phyloP scores from a whole-genome alignment of 2,888 invertebrate genomes.

The Drepanosiphum platanoidis region DNA sequence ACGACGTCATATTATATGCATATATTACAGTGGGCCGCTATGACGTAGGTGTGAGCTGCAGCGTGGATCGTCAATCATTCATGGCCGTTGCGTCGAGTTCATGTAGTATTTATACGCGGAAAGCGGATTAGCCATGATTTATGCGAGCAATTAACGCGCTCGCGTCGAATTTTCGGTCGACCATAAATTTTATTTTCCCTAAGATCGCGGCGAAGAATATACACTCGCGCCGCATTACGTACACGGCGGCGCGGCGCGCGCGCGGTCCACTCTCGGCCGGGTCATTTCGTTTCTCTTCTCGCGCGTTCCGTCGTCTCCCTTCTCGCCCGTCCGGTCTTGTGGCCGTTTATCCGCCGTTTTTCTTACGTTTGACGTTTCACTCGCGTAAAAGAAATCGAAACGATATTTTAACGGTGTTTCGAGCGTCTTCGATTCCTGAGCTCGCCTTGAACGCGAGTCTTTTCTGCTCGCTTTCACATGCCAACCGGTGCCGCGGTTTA shows the following conservation, averaged over 20 bases:
- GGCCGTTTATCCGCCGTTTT: no score
- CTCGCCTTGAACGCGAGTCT: no score
- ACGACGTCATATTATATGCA: no score
- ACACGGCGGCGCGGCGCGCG: neutral
- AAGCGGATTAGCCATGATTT: constrained; percentile 27
- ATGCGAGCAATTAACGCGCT: constrained; percentile 28
- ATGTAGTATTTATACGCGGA: constrained; percentile 31
- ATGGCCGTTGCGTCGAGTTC: neutral
- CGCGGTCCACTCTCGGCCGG: neutral
- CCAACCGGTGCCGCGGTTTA: no score
- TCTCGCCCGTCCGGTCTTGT: no score
- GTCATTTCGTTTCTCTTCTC: neutral
- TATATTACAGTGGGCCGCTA: neutral
- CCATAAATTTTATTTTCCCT: neutral
- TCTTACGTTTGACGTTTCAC: no score
- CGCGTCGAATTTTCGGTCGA: constrained; percentile 22
- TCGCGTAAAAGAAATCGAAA: no score
- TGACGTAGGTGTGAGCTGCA: no score
- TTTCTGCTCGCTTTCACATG: no score
- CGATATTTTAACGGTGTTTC: no score
- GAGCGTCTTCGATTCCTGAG: no score
- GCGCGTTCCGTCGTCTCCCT: neutral
- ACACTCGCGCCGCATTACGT: no score
- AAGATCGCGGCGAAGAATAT: neutral
- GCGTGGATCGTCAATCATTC: constrained; percentile 22